Conservation (phyloP, 2,888 invertebrate species). For the Microctonus hyperodae region DNA sequence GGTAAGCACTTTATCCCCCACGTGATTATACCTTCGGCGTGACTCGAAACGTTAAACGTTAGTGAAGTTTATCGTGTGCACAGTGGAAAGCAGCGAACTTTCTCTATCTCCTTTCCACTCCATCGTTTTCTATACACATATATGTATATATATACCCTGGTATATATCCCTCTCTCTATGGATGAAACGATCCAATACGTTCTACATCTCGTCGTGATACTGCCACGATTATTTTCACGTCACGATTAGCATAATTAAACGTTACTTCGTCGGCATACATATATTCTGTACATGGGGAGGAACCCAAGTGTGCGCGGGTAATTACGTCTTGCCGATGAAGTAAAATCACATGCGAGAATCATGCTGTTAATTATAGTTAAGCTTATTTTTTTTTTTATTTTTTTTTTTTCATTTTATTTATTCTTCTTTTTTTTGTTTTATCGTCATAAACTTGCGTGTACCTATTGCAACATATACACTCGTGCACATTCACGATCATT, state of each 20-base stretch:
- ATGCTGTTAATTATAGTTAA: conserved; percentile 35
- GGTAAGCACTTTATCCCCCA: conserved; percentile 32
- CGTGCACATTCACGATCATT: neutral
- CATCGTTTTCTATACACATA: conserved; percentile 5
- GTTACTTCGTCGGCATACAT: conserved; percentile 37
- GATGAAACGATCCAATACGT: conserved; percentile 39
- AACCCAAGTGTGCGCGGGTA: conserved; percentile 26
- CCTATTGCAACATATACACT: conserved; percentile 8
- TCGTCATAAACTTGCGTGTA: conserved; percentile 5
- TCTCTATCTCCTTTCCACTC: neutral
- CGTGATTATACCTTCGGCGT: conserved; percentile 36
- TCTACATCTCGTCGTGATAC: conserved; percentile 34
- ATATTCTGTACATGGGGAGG: conserved; percentile 4
- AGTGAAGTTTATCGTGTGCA: conserved; percentile 34
- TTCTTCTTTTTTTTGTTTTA: neutral
- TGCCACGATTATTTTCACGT: conserved; percentile 41
- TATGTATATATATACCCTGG: neutral
- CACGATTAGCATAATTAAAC: conserved; percentile 53
- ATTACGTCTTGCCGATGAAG: conserved; percentile 34
- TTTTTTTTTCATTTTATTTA: neutral
- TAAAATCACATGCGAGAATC: conserved; percentile 34
- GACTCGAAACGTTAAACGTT: conserved; percentile 34
- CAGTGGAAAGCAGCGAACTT: neutral
- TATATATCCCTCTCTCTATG: conserved; percentile 22
- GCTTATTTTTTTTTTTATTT: neutral